Conservation (phyloP, 2,113 vertebrate species). For the Mixornis gularis region DNA sequence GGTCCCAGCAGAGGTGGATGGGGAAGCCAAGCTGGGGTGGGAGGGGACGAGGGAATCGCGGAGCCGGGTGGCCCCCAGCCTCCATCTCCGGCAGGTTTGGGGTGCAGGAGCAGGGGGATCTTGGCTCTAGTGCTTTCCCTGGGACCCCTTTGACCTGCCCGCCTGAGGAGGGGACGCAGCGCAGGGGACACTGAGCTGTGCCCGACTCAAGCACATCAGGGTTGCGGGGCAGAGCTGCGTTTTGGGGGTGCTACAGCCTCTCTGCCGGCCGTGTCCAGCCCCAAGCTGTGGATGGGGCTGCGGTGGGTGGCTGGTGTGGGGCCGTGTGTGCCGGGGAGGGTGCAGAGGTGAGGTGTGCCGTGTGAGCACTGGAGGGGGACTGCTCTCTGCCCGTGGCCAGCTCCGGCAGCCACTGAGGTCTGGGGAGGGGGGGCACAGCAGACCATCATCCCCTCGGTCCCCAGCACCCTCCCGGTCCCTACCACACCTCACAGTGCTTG, state of each 20-base stretch:
- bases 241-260: neutral
- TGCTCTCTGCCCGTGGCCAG: neutral
- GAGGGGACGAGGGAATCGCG: neutral
- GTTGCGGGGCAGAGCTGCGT: neutral
- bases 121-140: neutral
- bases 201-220: neutral
- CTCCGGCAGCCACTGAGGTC: neutral
- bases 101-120: neutral
- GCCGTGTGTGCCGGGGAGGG: neutral
- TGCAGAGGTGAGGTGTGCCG: neutral
- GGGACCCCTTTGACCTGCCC: neutral
- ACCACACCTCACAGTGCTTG: conserved; percentile 95
- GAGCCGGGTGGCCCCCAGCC: neutral
- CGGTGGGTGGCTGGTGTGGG: neutral
- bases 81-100: neutral
- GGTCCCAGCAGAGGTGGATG: conserved; percentile 25
- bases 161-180: neutral
- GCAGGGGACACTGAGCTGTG: neutral
- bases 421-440: neutral
- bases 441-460: neutral
- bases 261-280: neutral
- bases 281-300: neutral
- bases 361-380: neutral
- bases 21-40: conserved; percentile 42
- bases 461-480: conserved; percentile 36